A percentile compares a stretch with the other conserved stretches of the same genome.
These are phyloP conservation scores for Bhutanitis thaidina DNA, from an alignment of 2,888 invertebrate genomes.

Conservation along the genomic window DNA sequence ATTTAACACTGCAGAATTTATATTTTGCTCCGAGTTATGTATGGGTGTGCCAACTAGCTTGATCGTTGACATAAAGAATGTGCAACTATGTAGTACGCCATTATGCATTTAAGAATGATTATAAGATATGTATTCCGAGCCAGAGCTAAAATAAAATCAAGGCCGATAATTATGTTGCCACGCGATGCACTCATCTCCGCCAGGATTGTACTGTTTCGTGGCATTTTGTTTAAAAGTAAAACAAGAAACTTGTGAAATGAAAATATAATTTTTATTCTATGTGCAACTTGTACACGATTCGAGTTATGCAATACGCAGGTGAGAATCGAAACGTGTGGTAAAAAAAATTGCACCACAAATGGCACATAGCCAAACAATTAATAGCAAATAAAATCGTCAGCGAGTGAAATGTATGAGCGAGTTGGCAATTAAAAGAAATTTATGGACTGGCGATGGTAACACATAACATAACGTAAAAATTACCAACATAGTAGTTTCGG, in stretches of 20 bases:
- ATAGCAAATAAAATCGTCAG: slow-evolving; percentile 14
- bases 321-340: slow-evolving; percentile 26
- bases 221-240: too few relatives aligned
- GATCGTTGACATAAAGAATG: slow-evolving; percentile 12
- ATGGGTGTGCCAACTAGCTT: slow-evolving; percentile 15
- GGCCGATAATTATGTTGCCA: slow-evolving; percentile 14
- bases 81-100: slow-evolving; percentile 9
- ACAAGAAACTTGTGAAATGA: too few relatives aligned
- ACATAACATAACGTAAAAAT: slow-evolving; percentile 1
- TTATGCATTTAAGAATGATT: slow-evolving; percentile 22
- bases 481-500: slow-evolving; percentile 2
- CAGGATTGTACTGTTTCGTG: too few relatives aligned
- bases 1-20: background rate
- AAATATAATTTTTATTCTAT: too few relatives aligned
- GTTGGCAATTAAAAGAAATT: slow-evolving; percentile 36
- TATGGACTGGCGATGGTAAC: slow-evolving; percentile 29
- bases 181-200: slow-evolving; percentile 1
- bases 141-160: slow-evolving; percentile 23
- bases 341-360: slow-evolving; percentile 13
- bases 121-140: slow-evolving; percentile 20
- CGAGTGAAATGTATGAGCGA: slow-evolving; percentile 31
- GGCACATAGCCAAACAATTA: slow-evolving; percentile 17
- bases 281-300: too few relatives aligned
- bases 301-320: slow-evolving; percentile 8
- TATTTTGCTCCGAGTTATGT: slow-evolving; percentile 1